Conservation (phyloP, 2,888 invertebrate genomes). For the Dascillus cervinus region DNA sequence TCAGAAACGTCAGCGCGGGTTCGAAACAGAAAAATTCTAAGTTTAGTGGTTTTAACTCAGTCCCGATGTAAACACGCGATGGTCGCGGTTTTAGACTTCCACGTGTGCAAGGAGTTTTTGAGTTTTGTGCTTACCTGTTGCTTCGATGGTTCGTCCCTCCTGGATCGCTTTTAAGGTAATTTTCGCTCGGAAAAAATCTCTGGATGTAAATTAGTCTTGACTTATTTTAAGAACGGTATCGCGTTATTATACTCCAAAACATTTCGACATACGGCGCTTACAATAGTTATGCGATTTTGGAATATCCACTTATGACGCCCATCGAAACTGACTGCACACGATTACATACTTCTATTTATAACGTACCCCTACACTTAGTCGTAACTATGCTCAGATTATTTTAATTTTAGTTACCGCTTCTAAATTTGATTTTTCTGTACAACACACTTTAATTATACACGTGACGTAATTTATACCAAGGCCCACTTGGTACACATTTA, state of each 20-base stretch:
- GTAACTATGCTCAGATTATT: constrained; percentile 36
- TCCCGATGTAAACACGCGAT: constrained; percentile 19
- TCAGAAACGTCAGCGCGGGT: constrained; percentile 10
- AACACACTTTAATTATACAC: constrained; percentile 33
- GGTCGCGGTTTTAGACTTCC: no score
- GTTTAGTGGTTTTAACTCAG: constrained; percentile 19
- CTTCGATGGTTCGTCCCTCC: no score
- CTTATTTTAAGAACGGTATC: constrained; percentile 23
- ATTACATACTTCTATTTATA: constrained; percentile 29
- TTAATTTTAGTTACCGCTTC: constrained; percentile 38
- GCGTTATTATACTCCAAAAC: constrained; percentile 20
- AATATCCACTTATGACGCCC: constrained; percentile 17
- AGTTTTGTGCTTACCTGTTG: no score
- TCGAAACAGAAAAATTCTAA: constrained; percentile 19
- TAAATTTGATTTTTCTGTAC: constrained; percentile 35
- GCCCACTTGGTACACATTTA: constrained; percentile 25
- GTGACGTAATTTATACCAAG: constrained; percentile 30
- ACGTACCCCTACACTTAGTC: constrained; percentile 33
- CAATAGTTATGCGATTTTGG: not conserved
- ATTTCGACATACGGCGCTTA: constrained; percentile 11
- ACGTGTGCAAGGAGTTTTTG: constrained; percentile 9
- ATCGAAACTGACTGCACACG: constrained; percentile 16
- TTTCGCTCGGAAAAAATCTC: no score
- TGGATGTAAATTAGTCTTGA: constrained; percentile 24
- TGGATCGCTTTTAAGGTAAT: no score